Percentiles rank a stretch among this genome's conserved stretches.
These are phyloP conservation scores for Temnothorax longispinosus DNA, from an alignment of 1,140 invertebrate genomes.

Conservation along the genomic window DNA sequence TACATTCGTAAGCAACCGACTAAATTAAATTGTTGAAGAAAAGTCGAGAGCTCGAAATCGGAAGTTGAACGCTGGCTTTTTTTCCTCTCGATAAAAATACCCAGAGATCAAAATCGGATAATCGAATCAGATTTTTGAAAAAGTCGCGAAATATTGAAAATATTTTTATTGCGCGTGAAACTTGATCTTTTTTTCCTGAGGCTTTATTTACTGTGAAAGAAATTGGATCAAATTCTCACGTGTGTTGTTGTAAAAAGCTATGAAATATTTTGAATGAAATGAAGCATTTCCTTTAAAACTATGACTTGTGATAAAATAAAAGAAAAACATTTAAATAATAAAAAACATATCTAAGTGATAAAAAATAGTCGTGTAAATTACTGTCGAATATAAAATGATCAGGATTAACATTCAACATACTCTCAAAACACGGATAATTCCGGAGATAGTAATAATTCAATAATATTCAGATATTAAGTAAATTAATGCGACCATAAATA, in stretches of 20 bases:
- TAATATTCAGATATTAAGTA: background rate
- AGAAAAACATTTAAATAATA: background rate
- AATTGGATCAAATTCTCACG: background rate
- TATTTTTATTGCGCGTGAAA: background rate
- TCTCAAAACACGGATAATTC: background rate
- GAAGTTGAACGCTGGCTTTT: background rate
- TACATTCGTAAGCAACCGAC: slow-evolving; percentile 15
- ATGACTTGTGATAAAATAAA: background rate
- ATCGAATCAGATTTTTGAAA: background rate
- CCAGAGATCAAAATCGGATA: background rate
- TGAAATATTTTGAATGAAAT: background rate
- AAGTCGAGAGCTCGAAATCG: background rate
- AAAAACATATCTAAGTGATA: background rate
- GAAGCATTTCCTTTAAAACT: background rate
- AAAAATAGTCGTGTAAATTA: background rate
- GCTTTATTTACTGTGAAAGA: background rate
- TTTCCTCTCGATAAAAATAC: background rate
- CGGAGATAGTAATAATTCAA: background rate
- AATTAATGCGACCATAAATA: background rate
- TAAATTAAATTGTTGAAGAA: slow-evolving; percentile 34
- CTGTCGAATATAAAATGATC: background rate
- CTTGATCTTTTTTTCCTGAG: background rate
- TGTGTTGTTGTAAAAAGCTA: background rate
- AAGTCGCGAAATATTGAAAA: background rate
- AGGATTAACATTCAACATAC: background rate